Percentiles rank a stretch among this genome's conserved stretches.
Conservation (phyloP, 2,113 vertebrate genomes). For the rabbit (Oryctolagus cuniculus) region DNA sequence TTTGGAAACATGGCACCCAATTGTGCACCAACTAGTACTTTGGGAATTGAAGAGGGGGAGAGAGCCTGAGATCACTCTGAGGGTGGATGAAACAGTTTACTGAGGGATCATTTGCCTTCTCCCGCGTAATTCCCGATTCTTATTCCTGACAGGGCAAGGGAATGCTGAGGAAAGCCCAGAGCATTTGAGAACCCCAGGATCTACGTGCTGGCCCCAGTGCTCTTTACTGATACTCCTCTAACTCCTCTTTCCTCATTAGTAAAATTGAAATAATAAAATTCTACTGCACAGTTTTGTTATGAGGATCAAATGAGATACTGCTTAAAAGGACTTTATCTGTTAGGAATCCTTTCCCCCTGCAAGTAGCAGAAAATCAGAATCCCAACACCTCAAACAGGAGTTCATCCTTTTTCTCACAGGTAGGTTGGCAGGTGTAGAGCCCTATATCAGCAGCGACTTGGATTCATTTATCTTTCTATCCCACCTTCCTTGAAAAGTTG, state of each 20-base stretch:
- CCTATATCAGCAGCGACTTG: neutral
- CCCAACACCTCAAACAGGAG: neutral
- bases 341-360: neutral
- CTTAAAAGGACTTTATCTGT: neutral
- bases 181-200: neutral
- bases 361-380: constrained; percentile 17
- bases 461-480: neutral
- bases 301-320: constrained; percentile 25
- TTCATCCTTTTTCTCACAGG: neutral
- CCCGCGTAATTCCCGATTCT: neutral
- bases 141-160: neutral
- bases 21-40: neutral
- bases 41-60: neutral
- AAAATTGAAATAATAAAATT: constrained; percentile 1
- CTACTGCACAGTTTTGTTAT: neutral
- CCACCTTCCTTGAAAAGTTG: neutral
- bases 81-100: neutral
- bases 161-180: neutral
- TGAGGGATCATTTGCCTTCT: neutral
- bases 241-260: neutral
- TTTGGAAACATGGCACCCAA: neutral
- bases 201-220: neutral
- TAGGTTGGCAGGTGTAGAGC: neutral
- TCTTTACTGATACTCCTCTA: neutral
- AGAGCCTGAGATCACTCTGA: neutral